phyloP scores from a whole-genome alignment of 2,888 invertebrate species.

The Periphyllus acericola region DNA sequence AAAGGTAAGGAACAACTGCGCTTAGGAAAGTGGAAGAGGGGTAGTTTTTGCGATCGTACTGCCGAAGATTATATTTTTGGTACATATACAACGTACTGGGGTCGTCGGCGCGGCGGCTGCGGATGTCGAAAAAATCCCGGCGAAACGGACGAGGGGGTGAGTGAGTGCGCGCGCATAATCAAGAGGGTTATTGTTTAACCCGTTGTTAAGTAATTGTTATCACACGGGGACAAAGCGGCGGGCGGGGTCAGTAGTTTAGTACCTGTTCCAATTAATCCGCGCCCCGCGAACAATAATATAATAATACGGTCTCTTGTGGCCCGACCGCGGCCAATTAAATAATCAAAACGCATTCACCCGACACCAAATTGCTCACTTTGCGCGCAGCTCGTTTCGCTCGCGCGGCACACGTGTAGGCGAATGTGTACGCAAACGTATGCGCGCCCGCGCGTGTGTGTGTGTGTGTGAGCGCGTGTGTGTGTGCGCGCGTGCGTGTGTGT shows the following conservation, averaged over 20 bases:
- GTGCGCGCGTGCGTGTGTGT: background rate
- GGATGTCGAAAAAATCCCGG: conserved; percentile 10
- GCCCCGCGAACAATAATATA: background rate
- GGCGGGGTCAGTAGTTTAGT: background rate
- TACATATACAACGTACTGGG: no score
- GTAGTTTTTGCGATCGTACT: no score
- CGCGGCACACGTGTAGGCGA: background rate
- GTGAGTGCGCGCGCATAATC: conserved; percentile 18
- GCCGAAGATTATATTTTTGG: background rate
- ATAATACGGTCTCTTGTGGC: conserved; percentile 21
- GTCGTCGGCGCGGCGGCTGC: background rate
- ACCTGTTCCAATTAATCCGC: conserved; percentile 39
- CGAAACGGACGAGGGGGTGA: background rate
- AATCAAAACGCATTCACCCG: conserved; percentile 58
- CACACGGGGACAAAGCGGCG: background rate
- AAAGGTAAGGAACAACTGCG: no score
- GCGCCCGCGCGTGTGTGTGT: no score
- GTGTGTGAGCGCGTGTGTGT: background rate
- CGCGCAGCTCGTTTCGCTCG: background rate
- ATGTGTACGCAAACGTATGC: background rate
- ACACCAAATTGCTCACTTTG: background rate
- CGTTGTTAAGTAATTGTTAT: conserved; percentile 14
- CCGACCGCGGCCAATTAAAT: conserved; percentile 58
- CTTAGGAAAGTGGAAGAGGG: no score
- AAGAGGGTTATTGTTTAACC: conserved; percentile 40